phyloP scores from a whole-genome alignment of 2,888 invertebrate genomes.

The Epiblema foenella region DNA sequence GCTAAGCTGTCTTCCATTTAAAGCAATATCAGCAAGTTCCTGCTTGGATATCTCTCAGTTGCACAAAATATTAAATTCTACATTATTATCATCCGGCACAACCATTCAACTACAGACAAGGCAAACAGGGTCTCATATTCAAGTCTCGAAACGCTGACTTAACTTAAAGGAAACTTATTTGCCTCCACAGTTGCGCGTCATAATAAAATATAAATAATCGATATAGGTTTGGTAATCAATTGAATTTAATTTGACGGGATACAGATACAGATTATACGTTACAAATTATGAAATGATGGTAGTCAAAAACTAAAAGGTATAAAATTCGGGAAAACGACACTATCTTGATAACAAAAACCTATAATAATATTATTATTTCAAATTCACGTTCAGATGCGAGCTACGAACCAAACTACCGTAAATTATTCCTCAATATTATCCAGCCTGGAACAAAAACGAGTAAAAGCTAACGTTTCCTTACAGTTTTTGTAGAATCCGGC shows the following conservation, averaged over 20 bases:
- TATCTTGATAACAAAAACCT: too few relatives aligned
- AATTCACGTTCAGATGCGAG: background rate
- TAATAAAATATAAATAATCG: background rate
- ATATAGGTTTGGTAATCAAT: too few relatives aligned
- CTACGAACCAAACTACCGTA: background rate
- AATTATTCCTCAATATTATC: background rate
- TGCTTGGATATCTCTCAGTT: background rate
- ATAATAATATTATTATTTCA: background rate
- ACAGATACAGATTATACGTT: background rate
- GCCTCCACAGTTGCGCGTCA: background rate
- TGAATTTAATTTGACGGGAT: background rate
- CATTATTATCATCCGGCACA: constrained; percentile 33
- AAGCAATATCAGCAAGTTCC: background rate
- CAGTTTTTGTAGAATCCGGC: constrained; percentile 43
- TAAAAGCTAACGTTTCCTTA: constrained; percentile 37
- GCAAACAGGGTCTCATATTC: constrained; percentile 39
- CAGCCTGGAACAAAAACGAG: constrained; percentile 29
- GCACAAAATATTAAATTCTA: constrained; percentile 19
- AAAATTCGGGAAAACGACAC: too few relatives aligned
- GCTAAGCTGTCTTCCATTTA: too few relatives aligned
- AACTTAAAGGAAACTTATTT: constrained; percentile 31
- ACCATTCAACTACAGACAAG: constrained; percentile 21
- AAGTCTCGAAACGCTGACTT: constrained; percentile 14
- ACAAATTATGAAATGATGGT: background rate
- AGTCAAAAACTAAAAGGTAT: background rate